A percentile compares a stretch with the other conserved stretches of the same genome.
Conservation (phyloP, 2,113 vertebrate genomes). For the Orientallactaga bullata region DNA sequence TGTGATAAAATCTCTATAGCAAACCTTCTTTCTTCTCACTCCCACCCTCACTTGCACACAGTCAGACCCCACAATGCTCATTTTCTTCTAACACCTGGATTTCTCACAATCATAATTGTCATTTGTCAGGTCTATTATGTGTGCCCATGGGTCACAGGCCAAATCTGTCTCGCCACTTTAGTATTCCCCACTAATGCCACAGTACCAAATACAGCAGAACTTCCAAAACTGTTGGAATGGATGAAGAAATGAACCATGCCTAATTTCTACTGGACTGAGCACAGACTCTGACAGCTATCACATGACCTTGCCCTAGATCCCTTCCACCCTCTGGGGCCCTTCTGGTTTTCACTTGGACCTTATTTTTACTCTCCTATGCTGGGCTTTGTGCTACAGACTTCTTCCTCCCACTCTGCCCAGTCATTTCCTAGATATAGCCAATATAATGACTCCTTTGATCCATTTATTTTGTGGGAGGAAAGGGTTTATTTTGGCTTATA, state of each 20-base stretch:
- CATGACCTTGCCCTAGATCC: background rate
- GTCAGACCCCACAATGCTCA: background rate
- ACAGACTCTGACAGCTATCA: background rate
- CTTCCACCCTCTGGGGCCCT: background rate
- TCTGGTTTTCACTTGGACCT: background rate
- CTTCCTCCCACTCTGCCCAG: background rate
- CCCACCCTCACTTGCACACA: background rate
- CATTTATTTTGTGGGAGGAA: background rate
- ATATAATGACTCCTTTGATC: background rate
- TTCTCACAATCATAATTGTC: background rate
- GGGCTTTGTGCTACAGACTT: background rate
- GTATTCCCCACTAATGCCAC: background rate
- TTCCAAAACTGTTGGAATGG: background rate
- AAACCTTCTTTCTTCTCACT: background rate
- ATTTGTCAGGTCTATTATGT: background rate
- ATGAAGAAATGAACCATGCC: background rate
- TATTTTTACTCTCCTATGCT: accelerated
- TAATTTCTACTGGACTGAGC: background rate
- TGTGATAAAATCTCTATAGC: background rate
- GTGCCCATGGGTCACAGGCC: too few relatives aligned
- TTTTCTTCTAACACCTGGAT: background rate
- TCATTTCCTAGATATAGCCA: background rate
- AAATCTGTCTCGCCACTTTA: background rate
- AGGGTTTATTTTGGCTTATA: too few relatives aligned
- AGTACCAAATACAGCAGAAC: background rate